Evolutionary conservation across 2,888 invertebrate species (phyloP).

Genomic region (Ectropis crepuscularia): DNA sequence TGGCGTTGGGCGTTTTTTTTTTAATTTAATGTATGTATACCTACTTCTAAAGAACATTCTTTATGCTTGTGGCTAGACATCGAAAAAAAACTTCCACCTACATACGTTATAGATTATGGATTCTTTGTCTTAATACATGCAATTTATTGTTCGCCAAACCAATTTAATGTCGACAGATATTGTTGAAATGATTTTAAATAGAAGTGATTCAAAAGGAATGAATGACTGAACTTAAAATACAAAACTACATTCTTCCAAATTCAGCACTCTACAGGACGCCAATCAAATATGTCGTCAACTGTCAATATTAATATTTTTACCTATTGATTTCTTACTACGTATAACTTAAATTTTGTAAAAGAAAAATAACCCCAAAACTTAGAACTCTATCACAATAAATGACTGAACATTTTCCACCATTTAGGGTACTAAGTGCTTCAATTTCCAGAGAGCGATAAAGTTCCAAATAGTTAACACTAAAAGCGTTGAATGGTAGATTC

Average conservation of each 20-base stretch:
- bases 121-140: too few relatives aligned
- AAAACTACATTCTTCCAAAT: neutral
- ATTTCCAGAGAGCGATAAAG: slow-evolving; percentile 3
- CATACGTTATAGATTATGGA: too few relatives aligned
- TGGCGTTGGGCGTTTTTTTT: too few relatives aligned
- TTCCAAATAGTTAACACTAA: neutral
- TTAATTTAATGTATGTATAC: too few relatives aligned
- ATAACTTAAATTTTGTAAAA: slow-evolving; percentile 18
- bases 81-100: too few relatives aligned
- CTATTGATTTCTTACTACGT: slow-evolving; percentile 31
- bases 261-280: slow-evolving; percentile 43
- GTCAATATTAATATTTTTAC: slow-evolving; percentile 43
- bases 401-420: neutral
- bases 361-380: neutral
- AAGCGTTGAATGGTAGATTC: neutral
- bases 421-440: neutral
- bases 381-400: slow-evolving; percentile 9
- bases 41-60: too few relatives aligned
- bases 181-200: too few relatives aligned
- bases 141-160: too few relatives aligned
- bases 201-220: neutral
- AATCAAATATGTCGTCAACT: slow-evolving; percentile 54
- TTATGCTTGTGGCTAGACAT: too few relatives aligned
- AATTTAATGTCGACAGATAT: too few relatives aligned
- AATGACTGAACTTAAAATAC: slow-evolving; percentile 12